A percentile compares a stretch with the other conserved stretches of the same genome.
Conservation (phyloP, 2,113 vertebrate genomes). For the Herpetotheres cachinnans region DNA sequence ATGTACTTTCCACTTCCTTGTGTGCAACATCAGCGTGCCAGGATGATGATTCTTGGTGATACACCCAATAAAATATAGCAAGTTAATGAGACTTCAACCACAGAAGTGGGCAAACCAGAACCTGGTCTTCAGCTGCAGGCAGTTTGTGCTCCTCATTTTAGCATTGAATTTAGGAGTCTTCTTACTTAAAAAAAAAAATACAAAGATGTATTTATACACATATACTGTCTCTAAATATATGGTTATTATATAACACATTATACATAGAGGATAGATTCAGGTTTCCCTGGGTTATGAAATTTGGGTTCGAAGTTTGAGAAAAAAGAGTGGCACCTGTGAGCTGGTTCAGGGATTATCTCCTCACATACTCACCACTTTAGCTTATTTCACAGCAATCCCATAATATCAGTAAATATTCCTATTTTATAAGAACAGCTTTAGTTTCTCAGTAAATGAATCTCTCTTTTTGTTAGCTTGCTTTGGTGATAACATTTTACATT, state of each 20-base stretch:
- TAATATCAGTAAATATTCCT: background rate
- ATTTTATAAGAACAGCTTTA: background rate
- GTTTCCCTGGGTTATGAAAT: background rate
- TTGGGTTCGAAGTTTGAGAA: background rate
- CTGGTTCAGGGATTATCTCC: background rate
- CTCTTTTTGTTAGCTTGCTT: background rate
- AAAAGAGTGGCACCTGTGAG: background rate
- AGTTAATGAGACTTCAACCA: background rate
- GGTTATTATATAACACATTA: background rate
- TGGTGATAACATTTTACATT: background rate
- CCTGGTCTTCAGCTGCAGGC: background rate
- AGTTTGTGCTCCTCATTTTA: background rate
- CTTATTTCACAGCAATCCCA: background rate
- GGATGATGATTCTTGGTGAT: background rate
- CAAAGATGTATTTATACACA: background rate
- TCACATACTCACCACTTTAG: background rate
- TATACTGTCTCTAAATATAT: background rate
- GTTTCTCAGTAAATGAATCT: conserved; percentile 26
- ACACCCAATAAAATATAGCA: background rate
- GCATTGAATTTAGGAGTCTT: background rate
- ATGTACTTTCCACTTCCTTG: background rate
- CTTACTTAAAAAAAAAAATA: background rate
- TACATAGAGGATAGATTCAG: background rate
- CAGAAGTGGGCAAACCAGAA: background rate
- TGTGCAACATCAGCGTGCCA: background rate